phyloP scores from a whole-genome alignment of 1,140 invertebrate species.

The Ips nitidus region DNA sequence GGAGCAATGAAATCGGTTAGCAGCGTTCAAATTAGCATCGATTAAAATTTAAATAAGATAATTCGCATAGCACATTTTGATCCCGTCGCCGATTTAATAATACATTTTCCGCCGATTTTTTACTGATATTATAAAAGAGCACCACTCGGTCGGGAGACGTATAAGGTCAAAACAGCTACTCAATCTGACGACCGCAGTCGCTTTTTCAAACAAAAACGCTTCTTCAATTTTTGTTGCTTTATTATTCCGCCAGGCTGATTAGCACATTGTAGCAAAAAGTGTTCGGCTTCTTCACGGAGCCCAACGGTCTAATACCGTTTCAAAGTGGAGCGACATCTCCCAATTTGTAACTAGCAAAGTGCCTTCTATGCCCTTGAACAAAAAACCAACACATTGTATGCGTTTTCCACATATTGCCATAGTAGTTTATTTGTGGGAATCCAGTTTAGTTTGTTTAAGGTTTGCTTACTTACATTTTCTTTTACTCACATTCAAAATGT shows the following conservation, averaged over 20 bases:
- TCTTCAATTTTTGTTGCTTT: conserved; percentile 24
- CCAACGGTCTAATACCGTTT: too few relatives aligned
- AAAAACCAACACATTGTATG: too few relatives aligned
- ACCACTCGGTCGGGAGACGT: conserved; percentile 2
- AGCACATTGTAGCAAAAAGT: conserved; percentile 12
- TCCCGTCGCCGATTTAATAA: conserved; percentile 15
- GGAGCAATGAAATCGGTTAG: background rate
- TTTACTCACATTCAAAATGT: too few relatives aligned
- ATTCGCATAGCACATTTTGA: conserved; percentile 14
- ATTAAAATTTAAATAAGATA: conserved; percentile 30
- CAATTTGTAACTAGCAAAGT: too few relatives aligned
- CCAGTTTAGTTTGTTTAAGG: too few relatives aligned
- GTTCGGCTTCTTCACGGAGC: background rate
- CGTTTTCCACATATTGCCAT: too few relatives aligned
- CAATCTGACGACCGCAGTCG: conserved; percentile 5
- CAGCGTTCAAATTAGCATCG: conserved; percentile 22
- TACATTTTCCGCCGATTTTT: conserved; percentile 6
- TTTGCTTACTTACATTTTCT: too few relatives aligned
- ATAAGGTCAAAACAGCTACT: conserved; percentile 24
- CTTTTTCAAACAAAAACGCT: conserved; percentile 20
- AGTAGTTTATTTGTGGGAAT: too few relatives aligned
- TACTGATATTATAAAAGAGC: conserved; percentile 1
- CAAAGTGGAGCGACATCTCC: too few relatives aligned
- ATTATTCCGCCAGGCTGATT: conserved; percentile 17
- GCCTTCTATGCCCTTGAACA: too few relatives aligned